A percentile compares a stretch with the other conserved stretches of the same genome.
Conservation (phyloP, 2,888 invertebrate genomes). For the Chloromyia formosa region DNA sequence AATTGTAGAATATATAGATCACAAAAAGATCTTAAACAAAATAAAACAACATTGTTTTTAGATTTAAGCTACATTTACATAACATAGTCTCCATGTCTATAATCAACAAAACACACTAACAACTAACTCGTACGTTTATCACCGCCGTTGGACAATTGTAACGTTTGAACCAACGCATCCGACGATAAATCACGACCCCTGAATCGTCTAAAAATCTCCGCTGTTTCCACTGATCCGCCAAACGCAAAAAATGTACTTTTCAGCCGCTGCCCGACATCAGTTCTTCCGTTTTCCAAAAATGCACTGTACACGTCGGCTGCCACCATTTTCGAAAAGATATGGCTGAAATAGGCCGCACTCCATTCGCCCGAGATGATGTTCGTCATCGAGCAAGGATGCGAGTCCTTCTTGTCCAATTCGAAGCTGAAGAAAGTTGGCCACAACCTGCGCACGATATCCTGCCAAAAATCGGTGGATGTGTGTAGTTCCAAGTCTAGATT, state of each 20-base stretch:
- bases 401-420: slow-evolving; percentile 76
- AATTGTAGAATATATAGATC: too few species aligned
- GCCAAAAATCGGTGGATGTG: slow-evolving; percentile 81
- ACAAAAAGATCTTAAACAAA: too few species aligned
- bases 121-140: slow-evolving; percentile 17
- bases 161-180: slow-evolving; percentile 74
- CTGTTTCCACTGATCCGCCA: slow-evolving; percentile 83
- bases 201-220: slow-evolving; percentile 89
- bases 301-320: slow-evolving; percentile 91
- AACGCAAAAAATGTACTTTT: slow-evolving; percentile 83
- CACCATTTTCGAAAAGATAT: slow-evolving; percentile 86
- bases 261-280: slow-evolving; percentile 74
- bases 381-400: slow-evolving; percentile 85
- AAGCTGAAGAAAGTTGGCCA: slow-evolving; percentile 86
- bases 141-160: slow-evolving; percentile 53
- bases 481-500: slow-evolving; percentile 86
- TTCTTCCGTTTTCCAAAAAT: slow-evolving; percentile 69
- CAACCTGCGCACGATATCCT: slow-evolving; percentile 76
- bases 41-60: too few species aligned
- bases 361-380: slow-evolving; percentile 85
- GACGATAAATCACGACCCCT: slow-evolving; percentile 91
- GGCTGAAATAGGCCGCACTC: slow-evolving; percentile 86
- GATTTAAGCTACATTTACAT: neutral
- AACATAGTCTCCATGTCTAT: neutral
- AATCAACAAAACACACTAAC: neutral